phyloP scores from a whole-genome alignment of 2,888 invertebrate species.

The Syrphus vitripennis region DNA sequence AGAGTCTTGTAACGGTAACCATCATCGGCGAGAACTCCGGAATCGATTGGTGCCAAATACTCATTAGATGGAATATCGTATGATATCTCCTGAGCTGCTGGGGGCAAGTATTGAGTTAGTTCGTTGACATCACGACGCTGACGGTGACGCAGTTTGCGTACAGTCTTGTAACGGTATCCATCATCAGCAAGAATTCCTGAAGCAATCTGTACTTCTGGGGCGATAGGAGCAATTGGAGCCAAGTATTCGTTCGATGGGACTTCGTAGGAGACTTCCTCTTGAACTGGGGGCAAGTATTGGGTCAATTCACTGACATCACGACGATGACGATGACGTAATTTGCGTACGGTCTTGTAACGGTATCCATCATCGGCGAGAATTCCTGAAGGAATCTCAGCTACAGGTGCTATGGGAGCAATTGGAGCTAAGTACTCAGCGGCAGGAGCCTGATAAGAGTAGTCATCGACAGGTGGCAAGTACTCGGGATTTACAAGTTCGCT shows the following conservation, averaged over 20 bases:
- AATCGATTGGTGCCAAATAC: slow-evolving; percentile 66
- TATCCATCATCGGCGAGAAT: slow-evolving; percentile 75
- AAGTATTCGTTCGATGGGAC: slow-evolving; percentile 51
- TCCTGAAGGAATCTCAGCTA: slow-evolving; percentile 47
- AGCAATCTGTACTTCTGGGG: slow-evolving; percentile 63
- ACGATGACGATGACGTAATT: slow-evolving; percentile 63
- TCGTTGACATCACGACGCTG: slow-evolving; percentile 69
- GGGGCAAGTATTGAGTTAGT: slow-evolving; percentile 46
- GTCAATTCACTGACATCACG: slow-evolving; percentile 71
- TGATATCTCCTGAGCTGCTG: slow-evolving; percentile 45
- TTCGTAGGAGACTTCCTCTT: slow-evolving; percentile 32
- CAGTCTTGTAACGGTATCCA: slow-evolving; percentile 65
- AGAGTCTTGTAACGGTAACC: slow-evolving; percentile 67
- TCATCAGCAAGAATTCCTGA: slow-evolving; percentile 69
- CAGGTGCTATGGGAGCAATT: slow-evolving; percentile 30
- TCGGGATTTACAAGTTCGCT: slow-evolving; percentile 67
- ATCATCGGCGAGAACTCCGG: slow-evolving; percentile 66
- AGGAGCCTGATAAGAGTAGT: slow-evolving; percentile 72
- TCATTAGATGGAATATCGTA: slow-evolving; percentile 60
- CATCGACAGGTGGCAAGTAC: slow-evolving; percentile 67
- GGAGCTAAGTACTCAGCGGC: slow-evolving; percentile 56
- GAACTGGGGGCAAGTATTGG: slow-evolving; percentile 64
- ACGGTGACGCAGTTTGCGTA: slow-evolving; percentile 73
- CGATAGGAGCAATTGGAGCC: slow-evolving; percentile 70
- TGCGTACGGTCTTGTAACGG: slow-evolving; percentile 65